phyloP scores from a whole-genome alignment of 2,888 invertebrate genomes.

The Coremacera marginata region DNA sequence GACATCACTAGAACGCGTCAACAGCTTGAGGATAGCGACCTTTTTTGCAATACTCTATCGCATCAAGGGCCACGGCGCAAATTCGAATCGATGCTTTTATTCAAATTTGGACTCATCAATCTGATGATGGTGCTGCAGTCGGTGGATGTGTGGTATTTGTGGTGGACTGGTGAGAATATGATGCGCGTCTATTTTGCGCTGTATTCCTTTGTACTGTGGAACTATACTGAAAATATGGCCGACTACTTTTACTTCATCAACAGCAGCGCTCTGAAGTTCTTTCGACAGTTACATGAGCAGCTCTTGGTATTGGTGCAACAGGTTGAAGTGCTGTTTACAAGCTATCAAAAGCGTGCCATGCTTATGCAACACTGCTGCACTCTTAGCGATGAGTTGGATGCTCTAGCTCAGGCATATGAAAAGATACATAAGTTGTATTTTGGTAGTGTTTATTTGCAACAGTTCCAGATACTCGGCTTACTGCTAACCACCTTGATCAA shows the following conservation, averaged over 20 bases:
- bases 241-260: slow-evolving; percentile 59
- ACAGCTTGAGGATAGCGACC: slow-evolving; percentile 48
- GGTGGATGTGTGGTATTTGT: slow-evolving; percentile 51
- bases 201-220: slow-evolving; percentile 60
- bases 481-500: slow-evolving; percentile 58
- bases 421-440: slow-evolving; percentile 50
- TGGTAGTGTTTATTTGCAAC: slow-evolving; percentile 56
- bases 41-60: neutral
- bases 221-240: slow-evolving; percentile 63
- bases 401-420: slow-evolving; percentile 43
- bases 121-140: slow-evolving; percentile 58
- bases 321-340: slow-evolving; percentile 29
- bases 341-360: slow-evolving; percentile 38
- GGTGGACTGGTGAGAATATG: slow-evolving; percentile 35
- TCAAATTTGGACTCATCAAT: slow-evolving; percentile 58
- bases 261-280: slow-evolving; percentile 54
- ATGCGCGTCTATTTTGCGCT: slow-evolving; percentile 54
- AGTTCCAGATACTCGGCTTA: slow-evolving; percentile 58
- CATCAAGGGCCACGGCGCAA: slow-evolving; percentile 42
- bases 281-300: slow-evolving; percentile 54
- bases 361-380: slow-evolving; percentile 44
- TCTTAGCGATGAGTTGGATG: slow-evolving; percentile 51
- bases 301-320: slow-evolving; percentile 41
- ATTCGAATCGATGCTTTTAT: slow-evolving; percentile 56
- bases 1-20: slow-evolving; percentile 51